Conservation (phyloP, 2,888 invertebrate genomes). For the Pristionchus japonicus region DNA sequence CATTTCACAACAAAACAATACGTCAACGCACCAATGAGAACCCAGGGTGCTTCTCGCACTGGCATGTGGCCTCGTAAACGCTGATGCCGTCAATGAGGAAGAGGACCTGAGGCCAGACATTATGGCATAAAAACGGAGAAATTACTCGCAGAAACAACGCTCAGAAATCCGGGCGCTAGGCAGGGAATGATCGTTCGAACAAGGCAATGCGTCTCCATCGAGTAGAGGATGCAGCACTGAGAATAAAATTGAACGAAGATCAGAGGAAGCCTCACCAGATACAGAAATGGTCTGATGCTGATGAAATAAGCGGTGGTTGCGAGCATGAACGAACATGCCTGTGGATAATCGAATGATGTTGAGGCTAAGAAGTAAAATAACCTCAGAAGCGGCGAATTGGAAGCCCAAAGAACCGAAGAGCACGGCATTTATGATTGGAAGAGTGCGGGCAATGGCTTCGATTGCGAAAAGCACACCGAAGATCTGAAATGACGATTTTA, state of each 20-base stretch:
- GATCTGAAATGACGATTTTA: not conserved
- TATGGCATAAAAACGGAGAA: no score
- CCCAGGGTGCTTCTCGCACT: not conserved
- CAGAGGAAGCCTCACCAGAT: not conserved
- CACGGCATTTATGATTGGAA: not conserved
- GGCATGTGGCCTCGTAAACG: not conserved
- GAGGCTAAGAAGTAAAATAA: not conserved
- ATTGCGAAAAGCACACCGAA: not conserved
- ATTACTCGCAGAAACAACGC: not conserved
- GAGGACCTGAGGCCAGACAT: not conserved
- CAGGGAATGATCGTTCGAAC: not conserved
- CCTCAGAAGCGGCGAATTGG: not conserved
- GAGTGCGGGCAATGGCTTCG: not conserved
- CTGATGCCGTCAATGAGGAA: not conserved
- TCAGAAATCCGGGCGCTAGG: not conserved
- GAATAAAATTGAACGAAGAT: not conserved
- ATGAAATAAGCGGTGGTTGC: not conserved
- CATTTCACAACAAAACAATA: no score
- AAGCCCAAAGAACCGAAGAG: not conserved
- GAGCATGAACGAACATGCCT: not conserved
- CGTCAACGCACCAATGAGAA: not conserved
- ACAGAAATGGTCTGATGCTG: not conserved
- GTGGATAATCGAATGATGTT: no score
- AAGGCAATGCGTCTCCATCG: not conserved
- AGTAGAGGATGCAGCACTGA: not conserved